phyloP scores from a whole-genome alignment of 2,113 vertebrate species.

The Serranochromis macrocephalus region DNA sequence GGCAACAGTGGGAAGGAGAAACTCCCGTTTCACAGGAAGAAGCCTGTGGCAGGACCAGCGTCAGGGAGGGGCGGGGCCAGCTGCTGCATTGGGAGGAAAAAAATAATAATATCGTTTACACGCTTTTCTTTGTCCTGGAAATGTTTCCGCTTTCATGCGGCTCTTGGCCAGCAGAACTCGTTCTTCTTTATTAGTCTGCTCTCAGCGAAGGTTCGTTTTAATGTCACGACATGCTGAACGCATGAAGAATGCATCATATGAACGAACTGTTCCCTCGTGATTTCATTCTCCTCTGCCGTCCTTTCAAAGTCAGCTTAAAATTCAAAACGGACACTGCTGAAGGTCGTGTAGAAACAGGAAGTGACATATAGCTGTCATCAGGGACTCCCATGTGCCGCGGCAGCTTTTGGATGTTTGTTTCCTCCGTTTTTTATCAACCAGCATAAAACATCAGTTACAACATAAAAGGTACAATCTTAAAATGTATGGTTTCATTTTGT shows the following conservation, averaged over 20 bases:
- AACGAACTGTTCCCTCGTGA: neutral
- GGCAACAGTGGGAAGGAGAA: neutral
- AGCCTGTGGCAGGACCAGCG: rapidly evolving
- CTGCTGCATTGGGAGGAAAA: neutral
- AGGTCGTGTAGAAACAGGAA: neutral
- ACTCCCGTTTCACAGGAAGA: neutral
- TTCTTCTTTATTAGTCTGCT: neutral
- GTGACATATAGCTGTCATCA: neutral
- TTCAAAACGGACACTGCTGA: neutral
- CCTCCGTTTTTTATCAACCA: neutral
- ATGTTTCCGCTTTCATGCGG: neutral
- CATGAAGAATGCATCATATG: rapidly evolving
- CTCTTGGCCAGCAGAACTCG: neutral
- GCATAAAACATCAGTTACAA: neutral
- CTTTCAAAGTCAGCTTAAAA: neutral
- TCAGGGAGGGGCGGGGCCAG: neutral
- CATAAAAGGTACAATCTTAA: neutral
- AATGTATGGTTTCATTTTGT: rapidly evolving
- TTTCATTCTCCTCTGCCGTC: neutral
- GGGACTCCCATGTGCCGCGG: neutral
- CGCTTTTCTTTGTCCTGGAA: neutral
- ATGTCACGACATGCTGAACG: neutral
- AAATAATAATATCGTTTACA: neutral
- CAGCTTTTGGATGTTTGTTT: neutral
- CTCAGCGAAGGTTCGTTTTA: neutral